Evolutionary conservation across 92 coral and sea anemone genomes (phyloP).

Genomic region (Hydrozoanthus gracilis): DNA sequence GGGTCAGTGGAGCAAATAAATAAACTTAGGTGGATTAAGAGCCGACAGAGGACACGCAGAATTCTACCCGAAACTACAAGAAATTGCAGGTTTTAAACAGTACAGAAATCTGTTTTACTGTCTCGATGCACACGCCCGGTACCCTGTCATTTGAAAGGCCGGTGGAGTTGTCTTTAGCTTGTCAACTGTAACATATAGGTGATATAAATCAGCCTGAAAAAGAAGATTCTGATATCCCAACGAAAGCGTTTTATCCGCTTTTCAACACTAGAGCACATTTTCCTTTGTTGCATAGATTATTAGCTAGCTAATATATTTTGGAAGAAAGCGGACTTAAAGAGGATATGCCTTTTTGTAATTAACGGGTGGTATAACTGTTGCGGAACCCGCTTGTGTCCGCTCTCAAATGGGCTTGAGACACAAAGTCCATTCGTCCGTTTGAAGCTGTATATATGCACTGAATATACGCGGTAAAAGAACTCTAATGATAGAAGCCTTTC

Average conservation of each 20-base stretch:
- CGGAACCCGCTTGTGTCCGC: background rate
- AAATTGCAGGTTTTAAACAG: constrained; percentile 42
- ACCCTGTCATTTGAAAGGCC: constrained; percentile 4
- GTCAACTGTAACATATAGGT: background rate
- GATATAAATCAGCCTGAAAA: background rate
- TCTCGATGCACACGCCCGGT: constrained; percentile 27
- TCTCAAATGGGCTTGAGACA: constrained; percentile 7
- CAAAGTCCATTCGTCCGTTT: background rate
- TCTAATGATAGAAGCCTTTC: background rate
- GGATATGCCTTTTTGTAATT: background rate
- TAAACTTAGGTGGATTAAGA: constrained; percentile 1
- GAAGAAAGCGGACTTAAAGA: constrained; percentile 5
- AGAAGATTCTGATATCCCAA: background rate
- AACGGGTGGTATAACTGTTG: constrained; percentile 31
- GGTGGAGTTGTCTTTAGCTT: background rate
- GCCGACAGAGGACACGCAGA: background rate
- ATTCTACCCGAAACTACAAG: constrained; percentile 27
- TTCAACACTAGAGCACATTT: constrained; percentile 8
- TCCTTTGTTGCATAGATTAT: constrained; percentile 48
- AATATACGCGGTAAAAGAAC: background rate
- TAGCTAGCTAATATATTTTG: background rate
- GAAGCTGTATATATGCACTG: background rate
- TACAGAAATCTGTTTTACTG: background rate
- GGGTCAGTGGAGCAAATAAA: constrained; percentile 14
- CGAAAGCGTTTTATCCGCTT: background rate